phyloP scores from a whole-genome alignment of 1,140 invertebrate species.

The Papilio glaucus region DNA sequence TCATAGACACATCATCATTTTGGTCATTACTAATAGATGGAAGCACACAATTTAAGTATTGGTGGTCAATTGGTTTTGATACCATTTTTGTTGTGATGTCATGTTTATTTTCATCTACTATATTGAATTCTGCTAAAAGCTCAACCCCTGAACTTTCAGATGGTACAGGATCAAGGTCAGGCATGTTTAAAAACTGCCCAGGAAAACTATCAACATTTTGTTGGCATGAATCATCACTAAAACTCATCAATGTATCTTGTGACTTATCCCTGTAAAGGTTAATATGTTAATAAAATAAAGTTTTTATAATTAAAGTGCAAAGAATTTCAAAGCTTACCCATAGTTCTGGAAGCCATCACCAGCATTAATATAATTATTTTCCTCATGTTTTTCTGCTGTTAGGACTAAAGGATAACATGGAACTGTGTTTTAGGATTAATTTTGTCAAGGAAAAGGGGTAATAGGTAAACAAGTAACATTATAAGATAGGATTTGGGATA shows the following conservation, averaged over 20 bases:
- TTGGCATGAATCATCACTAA: constrained; percentile 58
- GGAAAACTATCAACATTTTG: constrained; percentile 63
- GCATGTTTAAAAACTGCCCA: constrained; percentile 68
- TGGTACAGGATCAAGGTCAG: constrained; percentile 65
- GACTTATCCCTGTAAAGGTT: constrained; percentile 51
- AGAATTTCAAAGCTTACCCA: constrained; percentile 10
- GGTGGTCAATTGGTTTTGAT: constrained; percentile 52
- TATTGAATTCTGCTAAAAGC: constrained; percentile 71
- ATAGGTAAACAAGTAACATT: constrained; percentile 40
- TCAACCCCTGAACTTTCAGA: constrained; percentile 55
- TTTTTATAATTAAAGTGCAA: constrained; percentile 8
- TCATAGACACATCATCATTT: constrained; percentile 64
- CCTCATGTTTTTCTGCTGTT: constrained; percentile 3
- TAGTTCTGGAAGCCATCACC: constrained; percentile 25
- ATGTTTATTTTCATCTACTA: constrained; percentile 59
- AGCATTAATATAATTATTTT: constrained; percentile 21
- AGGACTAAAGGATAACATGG: constrained; percentile 22
- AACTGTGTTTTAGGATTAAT: constrained; percentile 20
- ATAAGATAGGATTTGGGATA: constrained; percentile 40
- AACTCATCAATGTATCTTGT: constrained; percentile 63
- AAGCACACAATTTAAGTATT: constrained; percentile 74
- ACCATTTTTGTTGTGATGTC: constrained; percentile 50
- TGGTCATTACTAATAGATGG: constrained; percentile 72
- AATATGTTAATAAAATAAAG: constrained; percentile 20
- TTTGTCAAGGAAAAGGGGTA: constrained; percentile 40